These are phyloP conservation scores for Ditula angustiorana DNA, from an alignment of 2,888 invertebrate genomes.

Conservation along the genomic window DNA sequence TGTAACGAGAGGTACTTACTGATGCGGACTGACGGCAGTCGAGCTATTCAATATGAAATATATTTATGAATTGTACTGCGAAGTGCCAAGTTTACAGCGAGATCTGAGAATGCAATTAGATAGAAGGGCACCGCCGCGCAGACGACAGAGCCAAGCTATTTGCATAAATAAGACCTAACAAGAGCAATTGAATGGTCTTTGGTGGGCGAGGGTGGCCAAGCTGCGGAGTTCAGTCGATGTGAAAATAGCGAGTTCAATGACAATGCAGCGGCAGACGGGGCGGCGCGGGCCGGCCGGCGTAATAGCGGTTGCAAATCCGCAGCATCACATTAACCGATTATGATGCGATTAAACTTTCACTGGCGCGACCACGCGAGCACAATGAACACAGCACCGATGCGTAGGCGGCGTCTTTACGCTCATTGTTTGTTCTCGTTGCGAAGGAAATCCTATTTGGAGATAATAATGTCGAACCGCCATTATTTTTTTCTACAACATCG, in stretches of 20 bases:
- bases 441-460: constrained; percentile 13
- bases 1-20: constrained; percentile 14
- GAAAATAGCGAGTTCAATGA: constrained; percentile 16
- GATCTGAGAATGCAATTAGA: constrained; percentile 20
- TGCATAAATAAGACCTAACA: constrained; percentile 16
- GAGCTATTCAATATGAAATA: constrained; percentile 13
- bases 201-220: constrained; percentile 7
- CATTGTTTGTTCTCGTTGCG: constrained; percentile 24
- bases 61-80: not conserved
- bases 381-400: constrained; percentile 15
- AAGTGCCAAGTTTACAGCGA: not conserved
- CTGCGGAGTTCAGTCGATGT: constrained; percentile 8
- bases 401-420: constrained; percentile 2
- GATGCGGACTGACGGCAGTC: constrained; percentile 8
- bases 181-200: constrained; percentile 8
- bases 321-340: constrained; percentile 26
- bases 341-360: constrained; percentile 36
- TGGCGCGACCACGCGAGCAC: constrained; percentile 8
- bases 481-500: not conserved
- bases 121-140: constrained; percentile 1
- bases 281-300: not conserved
- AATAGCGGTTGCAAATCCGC: constrained; percentile 19
- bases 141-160: not conserved
- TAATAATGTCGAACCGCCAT: constrained; percentile 10
- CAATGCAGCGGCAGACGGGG: constrained; percentile 29